Evolutionary conservation across 2,888 invertebrate genomes (phyloP), one percentile per base, ranked within the genome.

Genomic region (Trichogramma evanescens): DNA sequence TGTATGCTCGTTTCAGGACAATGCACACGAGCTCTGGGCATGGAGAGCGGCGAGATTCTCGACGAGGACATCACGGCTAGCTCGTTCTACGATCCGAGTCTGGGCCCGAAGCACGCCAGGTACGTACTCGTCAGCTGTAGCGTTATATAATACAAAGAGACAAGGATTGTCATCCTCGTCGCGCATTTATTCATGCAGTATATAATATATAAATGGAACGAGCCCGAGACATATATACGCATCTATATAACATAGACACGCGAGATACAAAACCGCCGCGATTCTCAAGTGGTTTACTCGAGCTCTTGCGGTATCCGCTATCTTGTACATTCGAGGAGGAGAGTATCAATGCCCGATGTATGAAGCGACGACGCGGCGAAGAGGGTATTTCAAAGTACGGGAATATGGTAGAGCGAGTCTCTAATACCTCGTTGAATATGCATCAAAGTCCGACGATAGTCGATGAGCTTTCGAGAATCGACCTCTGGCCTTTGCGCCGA

Each of bases 51-150:
- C 64, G 74, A 76, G 69, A 76, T 77, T 70, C 72, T 74, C 60
- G 75, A 77, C 68, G 76, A 76, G 70, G 76, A 77, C 71, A 76
- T 77, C 70, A 71, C 76, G 58, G 76, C 76, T 58, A 77, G 76
- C 66, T 76, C 76, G 61, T 74, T 75, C 73, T 76, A 75, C 69
- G 74, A 74, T 67, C 75, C 75, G 26, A 76, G 73, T 61, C 75
- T 77, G 56, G 76, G 73, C 54, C 76, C 76, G 52, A 76, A 75
- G 64, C 72, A 75, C 68, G 76, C 76, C 68, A 76, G 76, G 76
- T 76, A 72, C 46, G 58, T 55, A 6, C 26, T 26, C 26, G 3
- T 26, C 26, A 26, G 26, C 26, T 26, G 26, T 26, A 13, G 26
- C 3, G 26, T 26, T 26, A 26, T 3, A 26, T 26, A 26, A 26